phyloP scores from a whole-genome alignment of 1,140 invertebrate genomes.

The Temnothorax nylanderi region DNA sequence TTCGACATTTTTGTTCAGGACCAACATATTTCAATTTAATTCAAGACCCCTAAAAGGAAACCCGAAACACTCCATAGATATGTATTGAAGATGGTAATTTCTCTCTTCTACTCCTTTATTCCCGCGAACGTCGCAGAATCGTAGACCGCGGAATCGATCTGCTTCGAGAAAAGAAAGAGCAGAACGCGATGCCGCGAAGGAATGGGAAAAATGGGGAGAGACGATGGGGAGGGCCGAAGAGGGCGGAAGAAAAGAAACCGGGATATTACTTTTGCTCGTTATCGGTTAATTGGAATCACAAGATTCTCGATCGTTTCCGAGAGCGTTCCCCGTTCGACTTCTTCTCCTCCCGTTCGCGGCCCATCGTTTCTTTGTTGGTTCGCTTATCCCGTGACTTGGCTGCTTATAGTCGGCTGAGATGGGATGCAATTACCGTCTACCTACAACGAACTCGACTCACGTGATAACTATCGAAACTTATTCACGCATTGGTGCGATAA shows the following conservation, averaged over 20 bases:
- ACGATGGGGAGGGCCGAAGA: not conserved
- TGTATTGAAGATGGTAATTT: not conserved
- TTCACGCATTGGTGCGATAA: slow-evolving; percentile 66
- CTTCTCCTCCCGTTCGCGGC: not conserved
- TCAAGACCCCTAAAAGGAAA: slow-evolving; percentile 6
- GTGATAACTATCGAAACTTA: slow-evolving; percentile 59
- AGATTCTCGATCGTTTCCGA: slow-evolving; percentile 73
- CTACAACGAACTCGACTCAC: slow-evolving; percentile 66
- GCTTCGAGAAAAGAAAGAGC: slow-evolving; percentile 29
- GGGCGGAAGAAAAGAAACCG: slow-evolving; percentile 43
- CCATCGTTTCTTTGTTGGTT: slow-evolving; percentile 53
- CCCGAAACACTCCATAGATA: not conserved
- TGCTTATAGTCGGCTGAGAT: slow-evolving; percentile 48
- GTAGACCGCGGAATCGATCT: slow-evolving; percentile 62
- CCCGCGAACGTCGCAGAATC: slow-evolving; percentile 7
- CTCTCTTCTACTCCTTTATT: slow-evolving; percentile 26
- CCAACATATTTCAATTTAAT: slow-evolving; percentile 4
- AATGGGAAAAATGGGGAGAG: not conserved
- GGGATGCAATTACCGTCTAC: slow-evolving; percentile 68
- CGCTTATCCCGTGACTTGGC: slow-evolving; percentile 66
- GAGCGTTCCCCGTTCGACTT: slow-evolving; percentile 6
- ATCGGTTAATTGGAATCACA: slow-evolving; percentile 76
- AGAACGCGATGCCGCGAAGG: not conserved
- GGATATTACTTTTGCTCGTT: slow-evolving; percentile 76
- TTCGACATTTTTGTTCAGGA: not conserved